A percentile compares a stretch with the other conserved stretches of the same genome.
Conservation (phyloP, 2,113 vertebrate species). For the Thomomys bottae region DNA sequence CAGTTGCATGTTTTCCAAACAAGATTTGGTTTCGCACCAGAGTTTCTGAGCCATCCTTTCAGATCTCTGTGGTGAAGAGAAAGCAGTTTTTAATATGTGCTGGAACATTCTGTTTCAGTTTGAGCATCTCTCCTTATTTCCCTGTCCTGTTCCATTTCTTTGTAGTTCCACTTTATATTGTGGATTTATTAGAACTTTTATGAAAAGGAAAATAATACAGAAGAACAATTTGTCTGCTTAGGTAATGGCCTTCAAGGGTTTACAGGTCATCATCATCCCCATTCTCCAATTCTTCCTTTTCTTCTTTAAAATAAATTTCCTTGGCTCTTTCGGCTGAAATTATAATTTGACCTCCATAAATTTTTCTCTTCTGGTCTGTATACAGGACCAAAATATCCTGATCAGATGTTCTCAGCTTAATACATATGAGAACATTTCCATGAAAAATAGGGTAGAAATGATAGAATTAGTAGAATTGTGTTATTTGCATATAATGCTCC, state of each 20-base stretch:
- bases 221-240: not conserved
- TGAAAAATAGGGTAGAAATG: not conserved
- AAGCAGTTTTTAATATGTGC: not conserved
- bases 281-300: not conserved
- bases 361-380: not conserved
- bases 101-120: not conserved
- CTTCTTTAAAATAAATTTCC: constrained; percentile 16
- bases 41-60: not conserved
- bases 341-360: not conserved
- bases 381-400: not conserved
- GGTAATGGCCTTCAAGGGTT: not conserved
- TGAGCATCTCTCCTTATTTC: not conserved
- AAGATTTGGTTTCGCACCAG: not conserved
- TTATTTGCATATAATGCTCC: not conserved
- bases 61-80: not conserved
- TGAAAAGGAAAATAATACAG: not conserved
- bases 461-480: not conserved
- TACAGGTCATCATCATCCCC: not conserved
- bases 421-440: not conserved
- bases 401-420: not conserved
- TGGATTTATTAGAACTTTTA: not conserved
- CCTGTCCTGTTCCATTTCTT: not conserved
- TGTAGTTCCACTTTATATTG: not conserved
- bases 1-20: not conserved
- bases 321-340: not conserved